These are phyloP conservation scores for Pachycephala philippinensis DNA, from an alignment of 2,113 vertebrate species.

Conservation along the genomic window DNA sequence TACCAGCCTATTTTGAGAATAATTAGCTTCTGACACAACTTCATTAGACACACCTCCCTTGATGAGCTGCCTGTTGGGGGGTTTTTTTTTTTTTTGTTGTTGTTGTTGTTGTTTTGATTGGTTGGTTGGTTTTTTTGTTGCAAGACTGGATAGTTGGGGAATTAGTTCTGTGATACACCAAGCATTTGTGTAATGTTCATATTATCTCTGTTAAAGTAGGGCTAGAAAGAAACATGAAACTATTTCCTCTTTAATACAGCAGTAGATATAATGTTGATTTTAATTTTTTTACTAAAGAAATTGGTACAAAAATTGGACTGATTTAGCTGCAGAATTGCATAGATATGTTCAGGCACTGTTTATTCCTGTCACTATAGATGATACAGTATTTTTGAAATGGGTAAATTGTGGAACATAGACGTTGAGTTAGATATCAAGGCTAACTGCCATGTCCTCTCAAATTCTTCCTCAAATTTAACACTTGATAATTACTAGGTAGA, in stretches of 20 bases:
- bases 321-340: background rate
- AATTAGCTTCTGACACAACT: background rate
- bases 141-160: background rate
- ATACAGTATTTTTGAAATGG: background rate
- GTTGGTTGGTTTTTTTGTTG: background rate
- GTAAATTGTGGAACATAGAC: background rate
- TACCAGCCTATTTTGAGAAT: background rate
- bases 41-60: background rate
- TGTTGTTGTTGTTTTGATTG: too few relatives aligned
- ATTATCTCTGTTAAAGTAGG: background rate
- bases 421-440: background rate
- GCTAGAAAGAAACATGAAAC: background rate
- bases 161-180: background rate
- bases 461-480: background rate
- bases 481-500: background rate
- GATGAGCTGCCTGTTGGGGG: background rate
- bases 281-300: background rate
- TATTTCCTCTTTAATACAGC: background rate
- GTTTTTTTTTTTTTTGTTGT: too few relatives aligned
- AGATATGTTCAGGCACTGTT: background rate
- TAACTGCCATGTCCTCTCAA: background rate
- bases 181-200: background rate
- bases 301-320: background rate
- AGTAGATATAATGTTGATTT: background rate
- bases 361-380: background rate